A percentile compares a stretch with the other conserved stretches of the same genome.
These are phyloP conservation scores for Ondatra zibethicus DNA, from an alignment of 2,113 vertebrate species.

Conservation along the genomic window DNA sequence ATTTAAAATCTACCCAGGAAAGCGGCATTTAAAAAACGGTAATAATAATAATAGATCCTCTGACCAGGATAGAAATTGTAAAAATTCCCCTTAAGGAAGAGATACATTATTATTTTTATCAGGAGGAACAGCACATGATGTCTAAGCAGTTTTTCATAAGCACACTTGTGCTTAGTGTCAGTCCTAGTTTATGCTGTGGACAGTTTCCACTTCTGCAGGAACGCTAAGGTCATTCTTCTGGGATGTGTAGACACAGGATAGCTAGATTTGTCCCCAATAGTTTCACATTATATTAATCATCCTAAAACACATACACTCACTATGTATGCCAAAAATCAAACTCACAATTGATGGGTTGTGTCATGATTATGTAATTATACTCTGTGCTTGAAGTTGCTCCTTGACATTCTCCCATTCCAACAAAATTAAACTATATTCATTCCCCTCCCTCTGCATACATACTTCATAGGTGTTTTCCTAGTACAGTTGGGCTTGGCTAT, in stretches of 20 bases:
- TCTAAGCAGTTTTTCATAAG: neutral
- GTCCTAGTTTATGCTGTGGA: neutral
- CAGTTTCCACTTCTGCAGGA: neutral
- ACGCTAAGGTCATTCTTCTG: neutral
- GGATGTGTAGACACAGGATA: neutral
- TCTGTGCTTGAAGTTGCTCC: neutral
- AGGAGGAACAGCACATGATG: neutral
- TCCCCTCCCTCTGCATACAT: neutral
- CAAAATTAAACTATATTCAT: neutral
- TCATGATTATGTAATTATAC: neutral
- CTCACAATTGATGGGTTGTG: neutral
- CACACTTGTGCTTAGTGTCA: neutral
- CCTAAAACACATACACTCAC: neutral
- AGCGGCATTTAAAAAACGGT: neutral
- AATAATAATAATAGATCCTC: neutral
- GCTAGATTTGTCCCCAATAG: neutral
- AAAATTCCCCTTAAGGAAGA: neutral
- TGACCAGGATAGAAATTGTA: neutral
- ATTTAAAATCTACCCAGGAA: slow-evolving; percentile 1
- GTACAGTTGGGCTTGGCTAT: neutral
- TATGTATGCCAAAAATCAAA: neutral
- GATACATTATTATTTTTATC: neutral
- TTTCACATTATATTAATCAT: neutral
- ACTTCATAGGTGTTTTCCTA: neutral
- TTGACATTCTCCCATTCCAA: neutral